Percentiles rank a stretch among this genome's conserved stretches.
These are phyloP conservation scores for Eremobia ochroleuca DNA, from an alignment of 2,888 invertebrate genomes.

Conservation along the genomic window DNA sequence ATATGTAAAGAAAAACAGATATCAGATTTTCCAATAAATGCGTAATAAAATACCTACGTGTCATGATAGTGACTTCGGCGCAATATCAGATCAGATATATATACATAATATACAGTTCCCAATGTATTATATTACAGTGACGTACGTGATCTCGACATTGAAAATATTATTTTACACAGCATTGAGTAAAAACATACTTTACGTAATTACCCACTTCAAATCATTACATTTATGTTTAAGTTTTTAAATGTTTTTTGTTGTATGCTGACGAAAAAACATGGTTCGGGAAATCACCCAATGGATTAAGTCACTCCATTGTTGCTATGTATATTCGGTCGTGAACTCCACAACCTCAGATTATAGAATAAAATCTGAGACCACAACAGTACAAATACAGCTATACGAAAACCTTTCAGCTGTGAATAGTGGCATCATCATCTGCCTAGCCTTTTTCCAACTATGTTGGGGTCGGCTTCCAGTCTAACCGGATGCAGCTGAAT, in stretches of 20 bases:
- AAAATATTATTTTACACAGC: conserved; percentile 57
- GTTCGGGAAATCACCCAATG: conserved; percentile 2
- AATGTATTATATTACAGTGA: conserved; percentile 55
- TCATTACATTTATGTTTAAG: background rate
- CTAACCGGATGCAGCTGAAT: no score
- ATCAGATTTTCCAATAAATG: conserved; percentile 11
- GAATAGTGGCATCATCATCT: no score
- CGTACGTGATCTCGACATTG: conserved; percentile 51
- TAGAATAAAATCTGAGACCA: no score
- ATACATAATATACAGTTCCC: conserved; percentile 25
- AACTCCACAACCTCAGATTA: background rate
- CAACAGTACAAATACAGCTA: background rate
- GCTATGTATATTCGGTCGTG: background rate
- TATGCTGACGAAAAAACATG: background rate
- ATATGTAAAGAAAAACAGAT: background rate
- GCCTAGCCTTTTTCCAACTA: no score
- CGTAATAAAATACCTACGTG: conserved; percentile 6
- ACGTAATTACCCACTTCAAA: conserved; percentile 18
- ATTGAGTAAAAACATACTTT: conserved; percentile 38
- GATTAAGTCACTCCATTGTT: background rate
- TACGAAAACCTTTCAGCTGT: background rate
- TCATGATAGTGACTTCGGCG: conserved; percentile 7
- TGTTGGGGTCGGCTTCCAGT: no score
- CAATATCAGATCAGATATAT: conserved; percentile 27
- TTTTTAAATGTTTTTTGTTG: background rate